Conservation (phyloP, 92 coral and sea anemone species). For the Micromussa lordhowensis region DNA sequence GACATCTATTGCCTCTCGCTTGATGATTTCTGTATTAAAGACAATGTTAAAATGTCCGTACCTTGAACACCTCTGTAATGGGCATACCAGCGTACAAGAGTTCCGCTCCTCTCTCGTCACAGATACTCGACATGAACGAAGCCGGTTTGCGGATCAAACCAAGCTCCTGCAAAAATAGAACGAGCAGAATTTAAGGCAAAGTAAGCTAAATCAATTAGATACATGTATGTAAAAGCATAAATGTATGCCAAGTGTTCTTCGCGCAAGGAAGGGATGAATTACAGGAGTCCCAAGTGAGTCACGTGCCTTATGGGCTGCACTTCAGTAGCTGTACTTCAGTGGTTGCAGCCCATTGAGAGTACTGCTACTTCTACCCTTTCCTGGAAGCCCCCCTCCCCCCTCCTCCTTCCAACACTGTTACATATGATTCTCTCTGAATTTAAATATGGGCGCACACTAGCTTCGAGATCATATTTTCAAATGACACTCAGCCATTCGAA, state of each 20-base stretch:
- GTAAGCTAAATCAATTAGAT: background rate
- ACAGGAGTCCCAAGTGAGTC: background rate
- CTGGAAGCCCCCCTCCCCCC: background rate
- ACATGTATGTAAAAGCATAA: no score
- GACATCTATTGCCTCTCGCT: background rate
- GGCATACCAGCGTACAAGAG: slow-evolving; percentile 99
- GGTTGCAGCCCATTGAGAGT: background rate
- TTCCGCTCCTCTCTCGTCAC: slow-evolving; percentile 99
- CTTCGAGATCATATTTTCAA: background rate
- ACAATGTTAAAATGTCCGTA: background rate
- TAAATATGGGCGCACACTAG: no score
- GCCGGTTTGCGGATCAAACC: slow-evolving; percentile 99
- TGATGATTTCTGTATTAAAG: background rate
- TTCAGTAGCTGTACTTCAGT: background rate
- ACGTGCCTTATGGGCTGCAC: background rate
- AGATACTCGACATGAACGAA: slow-evolving; percentile 99
- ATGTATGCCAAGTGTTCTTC: background rate
- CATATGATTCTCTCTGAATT: no score
- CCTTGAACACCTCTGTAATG: slow-evolving; percentile 96
- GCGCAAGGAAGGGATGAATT: background rate
- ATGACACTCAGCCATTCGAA: background rate
- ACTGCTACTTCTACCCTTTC: background rate
- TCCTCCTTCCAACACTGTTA: background rate
- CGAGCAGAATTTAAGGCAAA: background rate
- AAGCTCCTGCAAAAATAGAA: slow-evolving; percentile 73